Evolutionary conservation across 2,888 invertebrate species (phyloP), one percentile per base, ranked within the genome.

Genomic region (Pocota personata): DNA sequence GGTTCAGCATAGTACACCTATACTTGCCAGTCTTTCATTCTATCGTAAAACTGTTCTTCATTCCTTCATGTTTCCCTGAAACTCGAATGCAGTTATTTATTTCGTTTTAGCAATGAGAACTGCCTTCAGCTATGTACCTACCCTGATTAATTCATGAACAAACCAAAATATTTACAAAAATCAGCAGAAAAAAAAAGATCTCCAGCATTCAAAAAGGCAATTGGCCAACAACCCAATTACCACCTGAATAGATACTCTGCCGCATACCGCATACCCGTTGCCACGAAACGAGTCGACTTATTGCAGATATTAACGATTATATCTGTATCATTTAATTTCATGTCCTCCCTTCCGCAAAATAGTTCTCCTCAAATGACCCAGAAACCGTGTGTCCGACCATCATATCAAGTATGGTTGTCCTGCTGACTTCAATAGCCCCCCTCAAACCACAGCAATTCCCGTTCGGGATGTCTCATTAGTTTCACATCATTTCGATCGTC

Each of bases 241-340:
- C 58, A 72, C 78, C 55, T 78, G 62, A 71, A 71, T 62, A 78
- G 43, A 62, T 32, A 62, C 55, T 32, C 27, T 64, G 72, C 24
- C 79, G 79, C 62, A 71, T 72, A 66, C 79, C 35, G 72, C 64
- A 71, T 16, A 32, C 60, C 77, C 52, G 46, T 64, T 46, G 37
- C 60, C 62, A 64, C 19, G n/a, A 30, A 37, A 37, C 73, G 35
- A 52, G 35, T 48, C 40, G 60, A 72, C 72, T 77, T 67, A 82
- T 86, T 86, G 82, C 72, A 77, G 76, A 82, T 80, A 80, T 72
- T 66, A 77, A 77, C 64, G 76, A 71, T 86, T 86, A 67, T 72
- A 72, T 77, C 71, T 50, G 77, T 48, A 43, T 72, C 80, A 82
- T 82, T 82, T 60, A 77, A 72, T 72, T 80, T 55, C 71, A 48